Base-by-base conservation (phyloP, 2,113 vertebrate species). In the Phodopus roborovskii region DNA sequence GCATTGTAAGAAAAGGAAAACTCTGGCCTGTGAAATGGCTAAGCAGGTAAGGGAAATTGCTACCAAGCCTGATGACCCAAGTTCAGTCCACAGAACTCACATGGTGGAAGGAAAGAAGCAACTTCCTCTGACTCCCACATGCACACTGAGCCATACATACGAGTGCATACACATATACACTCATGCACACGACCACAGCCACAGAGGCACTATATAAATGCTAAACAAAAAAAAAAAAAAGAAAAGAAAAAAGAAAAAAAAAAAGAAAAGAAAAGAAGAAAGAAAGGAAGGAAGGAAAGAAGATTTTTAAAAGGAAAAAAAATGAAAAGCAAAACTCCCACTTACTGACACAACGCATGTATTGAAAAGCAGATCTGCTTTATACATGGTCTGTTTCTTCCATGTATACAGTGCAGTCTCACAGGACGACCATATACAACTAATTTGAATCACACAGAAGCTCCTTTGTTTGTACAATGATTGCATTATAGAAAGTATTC, bases 381-480 rank as follows among this genome's bases (percentile, higher is more conserved):
- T 68, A 16, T 64, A 10, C 17, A 42, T 26, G 30, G 12, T 42
- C 77, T 84, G 66, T 90, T 82, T 82, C 60, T 88, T 64, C 20
- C 4, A 53, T 62, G 22, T 53, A 70, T 26, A 2, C 19, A 90
- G 90, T 16, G n/a, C 66, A 62, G 53, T 74, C 36, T 97, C 74
- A 3, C 50, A n/a, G 95, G 78, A 74, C 56, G 66, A 81, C 75
- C 74, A 66, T 42, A 64, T 15, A 5, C 19, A 62, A 95, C 33
- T 82, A 78, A 92, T 81, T 45, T 85, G 56, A 94, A 78, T 70
- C 70, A 88, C 62, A 71, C 39, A 94, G 83, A 92, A 64, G 19
- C 74, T 71, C 28, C n/a, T 95, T 94, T 68, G 33, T 85, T 92
- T 71, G 22, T 22, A 75, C 56, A 56, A 39, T 58, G 20, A 22